Evolutionary conservation across 2,888 invertebrate species (phyloP).

Genomic region (Tetragonisca angustula): DNA sequence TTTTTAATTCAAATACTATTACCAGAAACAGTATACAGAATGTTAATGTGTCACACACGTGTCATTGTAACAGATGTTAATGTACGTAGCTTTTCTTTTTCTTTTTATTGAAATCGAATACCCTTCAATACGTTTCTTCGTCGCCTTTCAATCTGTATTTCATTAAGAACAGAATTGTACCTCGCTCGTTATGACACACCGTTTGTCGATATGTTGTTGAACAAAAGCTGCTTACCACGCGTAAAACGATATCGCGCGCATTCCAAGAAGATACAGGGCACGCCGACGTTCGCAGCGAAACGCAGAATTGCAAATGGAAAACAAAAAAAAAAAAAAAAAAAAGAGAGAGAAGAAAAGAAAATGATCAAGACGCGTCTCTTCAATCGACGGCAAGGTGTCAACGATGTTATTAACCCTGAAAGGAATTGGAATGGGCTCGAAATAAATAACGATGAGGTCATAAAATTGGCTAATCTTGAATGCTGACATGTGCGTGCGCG

Average conservation of each 20-base stretch:
- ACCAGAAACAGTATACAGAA: not conserved
- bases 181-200: constrained; percentile 1
- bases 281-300: not conserved
- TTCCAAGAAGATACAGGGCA: not conserved
- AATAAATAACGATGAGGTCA: constrained; percentile 55
- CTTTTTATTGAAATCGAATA: not conserved
- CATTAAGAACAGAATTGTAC: not conserved
- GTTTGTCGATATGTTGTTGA: constrained; percentile 25
- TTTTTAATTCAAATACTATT: not conserved
- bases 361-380: constrained; percentile 13
- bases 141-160: not conserved
- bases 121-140: too few species aligned
- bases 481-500: constrained; percentile 19
- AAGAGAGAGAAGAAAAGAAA: not conserved
- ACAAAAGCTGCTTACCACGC: constrained; percentile 30
- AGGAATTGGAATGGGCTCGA: constrained; percentile 32
- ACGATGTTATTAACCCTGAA: constrained; percentile 60
- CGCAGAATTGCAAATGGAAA: not conserved
- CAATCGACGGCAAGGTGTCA: constrained; percentile 31
- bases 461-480: constrained; percentile 35
- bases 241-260: constrained; percentile 39
- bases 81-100: too few species aligned
- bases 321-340: too few species aligned
- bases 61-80: too few species aligned
- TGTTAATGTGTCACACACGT: too few species aligned